Conservation (phyloP, 2,797 vertebrate genomes). For the Uromys caudimaculatus region DNA sequence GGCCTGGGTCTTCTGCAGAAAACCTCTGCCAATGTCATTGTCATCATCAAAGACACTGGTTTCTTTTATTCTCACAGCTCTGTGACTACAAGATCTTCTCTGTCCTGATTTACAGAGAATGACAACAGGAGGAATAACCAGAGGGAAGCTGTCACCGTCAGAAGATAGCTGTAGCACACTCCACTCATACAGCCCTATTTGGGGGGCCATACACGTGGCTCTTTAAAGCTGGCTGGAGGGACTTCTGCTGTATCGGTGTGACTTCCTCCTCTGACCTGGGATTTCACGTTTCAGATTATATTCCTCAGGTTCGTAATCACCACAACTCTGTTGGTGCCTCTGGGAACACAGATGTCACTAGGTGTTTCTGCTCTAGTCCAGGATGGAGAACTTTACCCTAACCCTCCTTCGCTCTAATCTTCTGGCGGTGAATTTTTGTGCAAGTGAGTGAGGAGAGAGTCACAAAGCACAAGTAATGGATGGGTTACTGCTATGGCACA, state of each 20-base stretch:
- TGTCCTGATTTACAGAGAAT: neutral
- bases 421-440: neutral
- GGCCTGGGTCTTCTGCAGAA: neutral
- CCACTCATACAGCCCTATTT: neutral
- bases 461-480: neutral
- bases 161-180: neutral
- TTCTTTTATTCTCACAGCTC: constrained; percentile 29
- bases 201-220: constrained; percentile 43
- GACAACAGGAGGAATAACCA: neutral
- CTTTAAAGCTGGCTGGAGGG: constrained; percentile 59
- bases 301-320: constrained; percentile 79
- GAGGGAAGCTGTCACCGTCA: neutral
- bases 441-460: neutral
- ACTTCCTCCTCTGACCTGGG: constrained; percentile 40
- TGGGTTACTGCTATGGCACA: neutral
- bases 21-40: neutral
- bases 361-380: constrained; percentile 49
- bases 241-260: constrained; percentile 71
- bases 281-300: constrained; percentile 78
- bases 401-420: neutral
- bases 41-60: neutral
- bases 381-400: constrained; percentile 63
- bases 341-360: constrained; percentile 71
- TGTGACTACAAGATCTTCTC: neutral
- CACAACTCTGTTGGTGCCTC: constrained; percentile 67